A percentile compares a stretch with the other conserved stretches of the same genome.
Conservation (phyloP, 1,140 invertebrate genomes). For the Micrasema longulum region DNA sequence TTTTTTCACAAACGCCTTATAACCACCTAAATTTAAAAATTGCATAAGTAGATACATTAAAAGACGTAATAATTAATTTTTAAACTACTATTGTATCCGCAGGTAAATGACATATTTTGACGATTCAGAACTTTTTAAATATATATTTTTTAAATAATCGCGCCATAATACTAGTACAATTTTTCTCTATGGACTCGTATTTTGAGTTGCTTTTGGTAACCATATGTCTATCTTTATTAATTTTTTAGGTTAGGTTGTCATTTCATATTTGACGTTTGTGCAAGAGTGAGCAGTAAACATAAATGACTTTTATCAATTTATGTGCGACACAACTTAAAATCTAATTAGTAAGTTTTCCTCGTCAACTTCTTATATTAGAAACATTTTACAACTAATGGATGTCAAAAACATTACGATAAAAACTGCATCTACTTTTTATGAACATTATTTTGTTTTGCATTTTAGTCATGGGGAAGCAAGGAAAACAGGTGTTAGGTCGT, state of each 20-base stretch:
- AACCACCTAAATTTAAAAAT: too few relatives aligned
- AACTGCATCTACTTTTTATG: neutral
- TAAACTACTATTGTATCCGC: too few relatives aligned
- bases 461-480: conserved; percentile 74
- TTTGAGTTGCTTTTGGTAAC: conserved; percentile 6
- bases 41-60: too few relatives aligned
- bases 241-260: conserved; percentile 31
- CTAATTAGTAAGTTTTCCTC: neutral
- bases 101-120: too few relatives aligned
- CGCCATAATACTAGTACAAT: too few relatives aligned
- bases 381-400: neutral
- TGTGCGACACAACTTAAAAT: neutral
- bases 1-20: too few relatives aligned
- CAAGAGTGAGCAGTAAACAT: conserved; percentile 1
- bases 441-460: conserved; percentile 2
- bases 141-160: too few relatives aligned
- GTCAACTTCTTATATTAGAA: neutral
- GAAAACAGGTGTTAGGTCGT: conserved; percentile 74
- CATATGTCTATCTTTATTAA: too few relatives aligned
- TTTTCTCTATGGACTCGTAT: neutral
- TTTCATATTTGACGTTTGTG: conserved; percentile 17
- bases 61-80: too few relatives aligned
- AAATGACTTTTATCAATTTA: neutral
- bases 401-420: neutral
- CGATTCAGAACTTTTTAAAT: too few relatives aligned